Conservation (phyloP, 2,888 invertebrate species). For the Drosophila kambysellisi region DNA sequence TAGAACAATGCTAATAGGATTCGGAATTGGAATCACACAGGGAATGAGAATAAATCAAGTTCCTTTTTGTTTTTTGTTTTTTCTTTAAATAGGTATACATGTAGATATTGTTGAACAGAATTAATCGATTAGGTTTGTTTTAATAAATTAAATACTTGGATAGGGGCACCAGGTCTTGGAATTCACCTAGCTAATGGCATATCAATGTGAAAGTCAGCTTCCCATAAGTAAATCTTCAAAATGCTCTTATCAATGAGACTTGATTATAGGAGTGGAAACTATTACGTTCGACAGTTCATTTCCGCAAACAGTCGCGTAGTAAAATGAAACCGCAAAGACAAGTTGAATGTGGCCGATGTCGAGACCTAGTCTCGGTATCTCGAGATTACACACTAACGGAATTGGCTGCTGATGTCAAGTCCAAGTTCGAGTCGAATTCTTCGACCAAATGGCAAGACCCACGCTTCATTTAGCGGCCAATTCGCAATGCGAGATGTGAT, state of each 20-base stretch:
- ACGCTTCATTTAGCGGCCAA: slow-evolving; percentile 42
- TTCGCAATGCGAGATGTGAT: slow-evolving; percentile 15
- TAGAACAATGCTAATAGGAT: neutral
- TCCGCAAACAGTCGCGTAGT: slow-evolving; percentile 48
- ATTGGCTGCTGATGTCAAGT: slow-evolving; percentile 56
- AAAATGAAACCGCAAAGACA: slow-evolving; percentile 47
- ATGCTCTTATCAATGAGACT: slow-evolving; percentile 24
- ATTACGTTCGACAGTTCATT: slow-evolving; percentile 22
- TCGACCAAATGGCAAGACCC: slow-evolving; percentile 51
- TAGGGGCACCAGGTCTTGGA: too few relatives aligned
- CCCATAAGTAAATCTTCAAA: neutral
- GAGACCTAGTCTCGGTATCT: neutral
- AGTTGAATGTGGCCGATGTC: slow-evolving; percentile 15
- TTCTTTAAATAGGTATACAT: neutral
- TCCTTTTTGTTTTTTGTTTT: neutral
- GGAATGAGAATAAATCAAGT: neutral
- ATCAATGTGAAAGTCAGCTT: neutral
- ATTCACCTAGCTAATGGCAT: too few relatives aligned
- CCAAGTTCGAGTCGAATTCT: slow-evolving; percentile 20
- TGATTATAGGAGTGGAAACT: neutral
- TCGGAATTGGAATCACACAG: neutral
- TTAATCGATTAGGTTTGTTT: neutral
- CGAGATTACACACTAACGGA: slow-evolving; percentile 13
- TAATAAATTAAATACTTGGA: neutral
- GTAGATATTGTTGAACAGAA: neutral